A percentile compares a stretch with the other conserved stretches of the same genome.
Conservation (phyloP, 2,888 invertebrate genomes). For the Taphrorychus bicolor region DNA sequence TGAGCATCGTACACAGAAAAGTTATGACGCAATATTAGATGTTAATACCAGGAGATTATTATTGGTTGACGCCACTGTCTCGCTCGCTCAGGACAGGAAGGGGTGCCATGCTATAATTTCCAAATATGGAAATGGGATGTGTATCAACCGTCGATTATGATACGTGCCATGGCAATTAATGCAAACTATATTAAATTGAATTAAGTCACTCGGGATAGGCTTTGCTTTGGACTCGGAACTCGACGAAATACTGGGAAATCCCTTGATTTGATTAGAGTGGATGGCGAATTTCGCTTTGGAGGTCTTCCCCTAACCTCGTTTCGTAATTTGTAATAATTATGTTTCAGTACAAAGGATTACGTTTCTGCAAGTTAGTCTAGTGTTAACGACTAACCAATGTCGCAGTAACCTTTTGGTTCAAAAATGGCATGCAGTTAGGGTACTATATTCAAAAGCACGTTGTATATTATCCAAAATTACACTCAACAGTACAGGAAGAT, state of each 20-base stretch:
- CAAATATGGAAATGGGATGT: constrained; percentile 51
- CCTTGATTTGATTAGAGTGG: constrained; percentile 32
- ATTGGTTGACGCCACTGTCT: constrained; percentile 13
- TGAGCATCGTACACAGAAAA: too few species aligned
- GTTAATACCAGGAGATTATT: too few species aligned
- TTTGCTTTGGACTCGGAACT: constrained; percentile 32
- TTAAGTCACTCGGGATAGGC: constrained; percentile 35
- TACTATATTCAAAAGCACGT: background rate
- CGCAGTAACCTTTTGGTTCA: background rate
- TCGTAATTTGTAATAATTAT: constrained; percentile 19
- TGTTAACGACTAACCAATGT: too few species aligned
- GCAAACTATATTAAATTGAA: constrained; percentile 40
- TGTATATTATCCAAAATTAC: too few species aligned
- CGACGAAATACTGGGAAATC: constrained; percentile 35
- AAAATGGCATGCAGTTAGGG: background rate
- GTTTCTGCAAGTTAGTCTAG: background rate
- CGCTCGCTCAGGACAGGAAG: background rate
- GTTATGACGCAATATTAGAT: too few species aligned
- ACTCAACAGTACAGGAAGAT: too few species aligned
- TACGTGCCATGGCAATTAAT: constrained; percentile 33
- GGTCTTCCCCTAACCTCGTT: constrained; percentile 22
- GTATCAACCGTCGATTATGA: constrained; percentile 46
- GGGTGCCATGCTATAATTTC: constrained; percentile 47
- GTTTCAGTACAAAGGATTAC: background rate
- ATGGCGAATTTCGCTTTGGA: constrained; percentile 29